Evolutionary conservation across 2,113 vertebrate species (phyloP), one percentile per base, ranked within the genome.

Genomic region (Micromys minutus): DNA sequence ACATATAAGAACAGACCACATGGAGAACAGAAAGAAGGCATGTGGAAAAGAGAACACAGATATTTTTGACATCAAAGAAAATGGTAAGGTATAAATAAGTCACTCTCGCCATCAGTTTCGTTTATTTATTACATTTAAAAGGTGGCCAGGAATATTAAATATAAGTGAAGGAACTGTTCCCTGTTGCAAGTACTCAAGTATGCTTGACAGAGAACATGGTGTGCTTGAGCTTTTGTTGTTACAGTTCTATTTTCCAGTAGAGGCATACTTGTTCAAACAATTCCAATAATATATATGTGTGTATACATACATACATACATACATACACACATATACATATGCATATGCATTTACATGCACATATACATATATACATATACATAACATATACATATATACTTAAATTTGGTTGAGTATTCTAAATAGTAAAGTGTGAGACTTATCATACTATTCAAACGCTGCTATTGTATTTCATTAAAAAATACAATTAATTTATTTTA

Each of bases 61-160:
- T 95, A 79, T 89, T 93, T 96, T 17, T 84, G 19, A 55, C 74
- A 94, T 97, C 75, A 95, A 87, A 90, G 96, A 3, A 91, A 88
- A 96, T 69, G 13, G 22, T 89, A 81, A 92, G 96, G 34, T 85
- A 94, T 93, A 94, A 97, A 81, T 90, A 84, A 86, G 84, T 93
- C 45, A 72, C 12, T 93, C 61, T 93, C 86, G 16, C 15, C 50
- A 86, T 89, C 91, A 36, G 24, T n/a, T 95, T 3, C 72, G 15
- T 67, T n/a, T 31, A 59, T 97, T 97, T 96, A 79, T 94, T 96
- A 52, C n/a, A 61, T 85, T 96, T 85, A 55, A 91, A 93, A 97
- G 96, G 86, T 24, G 76, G 9, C 29, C 88, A 50, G 61, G 34
- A 74, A 74, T 77, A 79, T 4, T 74, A 45, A 96, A 95, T 95